Percentiles rank a stretch among this genome's conserved stretches.
phyloP scores from a whole-genome alignment of 1,140 invertebrate genomes.

The Drosophila parvula region DNA sequence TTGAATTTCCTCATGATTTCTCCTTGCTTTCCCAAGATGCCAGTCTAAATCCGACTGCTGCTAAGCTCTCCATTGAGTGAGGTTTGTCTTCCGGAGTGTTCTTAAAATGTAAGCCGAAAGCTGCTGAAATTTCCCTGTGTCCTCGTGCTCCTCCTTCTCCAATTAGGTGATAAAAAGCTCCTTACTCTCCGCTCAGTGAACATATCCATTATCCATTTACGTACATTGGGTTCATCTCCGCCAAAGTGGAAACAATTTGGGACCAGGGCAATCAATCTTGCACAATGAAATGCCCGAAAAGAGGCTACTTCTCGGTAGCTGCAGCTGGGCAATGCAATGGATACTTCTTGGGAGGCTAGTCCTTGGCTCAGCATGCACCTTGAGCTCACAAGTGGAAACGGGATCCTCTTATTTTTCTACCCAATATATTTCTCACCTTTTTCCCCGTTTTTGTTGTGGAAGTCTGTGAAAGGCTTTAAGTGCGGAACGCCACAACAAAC shows the following conservation, averaged over 20 bases:
- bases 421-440: conserved; percentile 46
- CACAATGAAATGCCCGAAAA: conserved; percentile 42
- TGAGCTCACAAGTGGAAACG: conserved; percentile 48
- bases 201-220: conserved; percentile 18
- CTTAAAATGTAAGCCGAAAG: conserved; percentile 1
- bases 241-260: conserved; percentile 45
- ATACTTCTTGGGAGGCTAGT: conserved; percentile 22
- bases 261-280: conserved; percentile 56
- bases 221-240: conserved; percentile 30
- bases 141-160: not conserved
- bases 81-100: not conserved
- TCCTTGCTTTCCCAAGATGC: not conserved
- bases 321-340: conserved; percentile 42
- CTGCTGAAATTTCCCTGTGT: not conserved
- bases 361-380: conserved; percentile 51
- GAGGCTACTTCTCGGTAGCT: conserved; percentile 24
- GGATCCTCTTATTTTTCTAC: conserved; percentile 39
- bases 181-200: conserved; percentile 2
- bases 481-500: conserved; percentile 67
- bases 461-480: conserved; percentile 69
- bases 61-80: not conserved
- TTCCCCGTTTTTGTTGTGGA: conserved; percentile 37
- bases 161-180: conserved; percentile 9
- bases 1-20: not conserved
- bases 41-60: not conserved